Base-by-base conservation (phyloP, 2,888 invertebrate genomes). In the Strigamia crassipes region DNA sequence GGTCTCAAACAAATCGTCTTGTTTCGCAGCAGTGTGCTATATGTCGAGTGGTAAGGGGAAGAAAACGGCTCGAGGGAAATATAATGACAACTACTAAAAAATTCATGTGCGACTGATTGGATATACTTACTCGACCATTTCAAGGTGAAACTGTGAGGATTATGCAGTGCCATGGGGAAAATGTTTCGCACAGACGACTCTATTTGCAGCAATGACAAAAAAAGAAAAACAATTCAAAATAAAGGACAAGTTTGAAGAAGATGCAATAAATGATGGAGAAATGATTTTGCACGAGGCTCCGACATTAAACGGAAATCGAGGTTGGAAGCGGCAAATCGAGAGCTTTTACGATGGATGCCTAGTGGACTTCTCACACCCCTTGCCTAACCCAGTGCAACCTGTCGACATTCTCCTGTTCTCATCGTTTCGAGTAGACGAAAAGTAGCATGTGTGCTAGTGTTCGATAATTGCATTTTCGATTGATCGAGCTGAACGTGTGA, bases 21-120 rank as follows among this genome's bases (percentile, higher is more conserved):
- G 73, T 73, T 73, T 73, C 31, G 13, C 73, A 27, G 27, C n/a
- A 73, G 38, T 21, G 78, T 78, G 79, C 42, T 38, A 38, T 18
- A 27, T 9, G 42, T 34, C 38, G 79, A 41, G 13, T 42, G 38
- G 38, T 13, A 38, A 23, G 41, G 79, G 79, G 79, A 78, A 78
- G 79, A 78, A 34, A n/a, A 38, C 79, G 79, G 79, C 79, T 78
- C 42, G 79, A 42, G 23, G 41, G 42, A 46, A 46, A 51, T 23
- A 21, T 80, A 80, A 81, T 61, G 31, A 61, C 51, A 31, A 34
- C 18, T 31, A 34, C 61, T 81, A 31, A 66, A 81, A 81, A 38
- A 81, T 81, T 81, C 66, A 81, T 27, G 81, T 81, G 66, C 66
- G 42, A 81, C 81, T 38, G 66, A 81, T 56, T 81, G 81, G 81